Conservation (phyloP, 2,888 invertebrate genomes). For the Drosophila setosimentum region DNA sequence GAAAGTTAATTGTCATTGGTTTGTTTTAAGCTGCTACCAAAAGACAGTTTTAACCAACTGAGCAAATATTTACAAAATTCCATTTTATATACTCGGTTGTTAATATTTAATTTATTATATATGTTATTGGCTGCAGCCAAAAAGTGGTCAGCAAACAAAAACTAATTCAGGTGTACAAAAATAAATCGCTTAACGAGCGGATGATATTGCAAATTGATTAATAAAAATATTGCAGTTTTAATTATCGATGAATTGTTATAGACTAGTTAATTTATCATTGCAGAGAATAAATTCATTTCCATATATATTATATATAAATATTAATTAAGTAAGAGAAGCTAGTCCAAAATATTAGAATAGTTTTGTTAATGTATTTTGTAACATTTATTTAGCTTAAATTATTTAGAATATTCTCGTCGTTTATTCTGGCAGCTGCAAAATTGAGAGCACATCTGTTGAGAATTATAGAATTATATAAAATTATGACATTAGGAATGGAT, state of each 20-base stretch:
- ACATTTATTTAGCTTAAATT: background rate
- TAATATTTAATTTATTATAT: background rate
- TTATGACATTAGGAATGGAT: too few relatives aligned
- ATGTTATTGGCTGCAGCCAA: background rate
- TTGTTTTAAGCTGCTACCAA: background rate
- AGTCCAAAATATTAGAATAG: background rate
- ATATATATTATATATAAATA: background rate
- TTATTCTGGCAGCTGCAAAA: too few relatives aligned
- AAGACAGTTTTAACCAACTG: too few relatives aligned
- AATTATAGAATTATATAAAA: too few relatives aligned
- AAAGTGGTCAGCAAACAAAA: background rate
- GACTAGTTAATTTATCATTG: background rate
- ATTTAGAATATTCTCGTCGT: too few relatives aligned
- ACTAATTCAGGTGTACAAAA: background rate
- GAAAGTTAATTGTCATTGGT: slow-evolving; percentile 53
- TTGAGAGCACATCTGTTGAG: too few relatives aligned
- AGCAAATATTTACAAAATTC: background rate
- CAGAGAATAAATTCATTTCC: rapidly evolving
- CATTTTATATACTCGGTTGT: background rate
- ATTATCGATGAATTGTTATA: background rate
- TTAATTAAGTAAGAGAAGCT: background rate
- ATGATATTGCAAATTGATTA: background rate
- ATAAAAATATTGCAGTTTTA: too few relatives aligned
- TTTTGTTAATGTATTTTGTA: background rate
- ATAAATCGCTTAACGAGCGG: too few relatives aligned